phyloP scores from a whole-genome alignment of 2,797 vertebrate genomes.

The Dallia pectoralis region DNA sequence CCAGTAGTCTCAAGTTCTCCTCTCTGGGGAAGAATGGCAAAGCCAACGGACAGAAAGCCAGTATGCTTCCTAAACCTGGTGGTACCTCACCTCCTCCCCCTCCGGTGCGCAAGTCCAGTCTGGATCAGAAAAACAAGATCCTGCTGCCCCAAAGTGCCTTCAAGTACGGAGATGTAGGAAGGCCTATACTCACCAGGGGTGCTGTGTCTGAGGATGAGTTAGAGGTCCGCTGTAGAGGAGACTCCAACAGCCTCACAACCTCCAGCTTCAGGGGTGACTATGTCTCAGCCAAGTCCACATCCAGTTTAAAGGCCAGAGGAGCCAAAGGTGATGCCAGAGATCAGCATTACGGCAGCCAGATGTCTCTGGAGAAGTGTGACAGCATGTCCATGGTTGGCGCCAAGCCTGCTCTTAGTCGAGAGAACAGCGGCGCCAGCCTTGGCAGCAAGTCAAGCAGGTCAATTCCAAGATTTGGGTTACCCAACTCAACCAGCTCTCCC shows the following conservation, averaged over 20 bases:
- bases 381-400: slow-evolving; percentile 71
- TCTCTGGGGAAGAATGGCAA: slow-evolving; percentile 89
- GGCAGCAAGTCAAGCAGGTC: slow-evolving; percentile 77
- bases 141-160: slow-evolving; percentile 81
- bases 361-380: slow-evolving; percentile 88
- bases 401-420: slow-evolving; percentile 69
- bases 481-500: slow-evolving; percentile 74
- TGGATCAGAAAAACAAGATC: slow-evolving; percentile 86
- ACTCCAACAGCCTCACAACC: slow-evolving; percentile 72
- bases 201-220: slow-evolving; percentile 82
- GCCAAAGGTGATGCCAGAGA: slow-evolving; percentile 72
- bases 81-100: slow-evolving; percentile 88
- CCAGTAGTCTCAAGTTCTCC: slow-evolving; percentile 81
- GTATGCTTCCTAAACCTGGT: slow-evolving; percentile 77
- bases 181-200: slow-evolving; percentile 60
- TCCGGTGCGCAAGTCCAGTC: slow-evolving; percentile 94
- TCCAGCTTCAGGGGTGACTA: slow-evolving; percentile 75
- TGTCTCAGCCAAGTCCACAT: slow-evolving; percentile 79
- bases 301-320: slow-evolving; percentile 80
- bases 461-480: slow-evolving; percentile 84
- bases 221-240: slow-evolving; percentile 74
- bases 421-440: slow-evolving; percentile 76
- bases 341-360: slow-evolving; percentile 82
- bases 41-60: slow-evolving; percentile 74
- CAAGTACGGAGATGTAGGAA: slow-evolving; percentile 78